Conservation (phyloP, 2,888 invertebrate species). For the Plutella xylostella region DNA sequence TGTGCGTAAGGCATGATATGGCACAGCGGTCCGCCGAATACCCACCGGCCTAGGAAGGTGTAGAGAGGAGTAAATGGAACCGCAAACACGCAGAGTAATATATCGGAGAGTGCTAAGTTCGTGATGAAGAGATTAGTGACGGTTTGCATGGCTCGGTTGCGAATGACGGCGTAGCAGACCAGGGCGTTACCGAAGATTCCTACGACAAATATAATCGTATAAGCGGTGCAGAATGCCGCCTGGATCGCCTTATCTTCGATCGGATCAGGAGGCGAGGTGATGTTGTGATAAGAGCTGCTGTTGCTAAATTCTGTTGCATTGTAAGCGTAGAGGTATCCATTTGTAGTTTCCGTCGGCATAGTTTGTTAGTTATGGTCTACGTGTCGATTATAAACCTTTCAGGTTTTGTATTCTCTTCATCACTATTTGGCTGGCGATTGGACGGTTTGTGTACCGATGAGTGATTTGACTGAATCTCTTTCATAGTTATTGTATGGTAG, state of each 20-base stretch:
- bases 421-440: no score
- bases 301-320: conserved; percentile 15
- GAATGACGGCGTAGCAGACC: conserved; percentile 87
- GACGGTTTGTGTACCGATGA: conserved; percentile 17
- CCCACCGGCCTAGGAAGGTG: conserved; percentile 86
- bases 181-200: conserved; percentile 87
- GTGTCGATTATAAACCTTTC: conserved; percentile 51
- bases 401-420: conserved; percentile 40
- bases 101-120: conserved; percentile 89
- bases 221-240: conserved; percentile 79
- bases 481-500: no score
- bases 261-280: conserved; percentile 48
- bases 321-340: conserved; percentile 36
- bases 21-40: conserved; percentile 85
- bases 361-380: conserved; percentile 37
- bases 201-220: conserved; percentile 81
- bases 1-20: conserved; percentile 89
- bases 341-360: conserved; percentile 50
- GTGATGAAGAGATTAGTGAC: conserved; percentile 94
- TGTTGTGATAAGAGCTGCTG: conserved; percentile 28
- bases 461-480: background rate
- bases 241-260: conserved; percentile 77
- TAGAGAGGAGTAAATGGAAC: conserved; percentile 93
- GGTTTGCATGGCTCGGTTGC: conserved; percentile 90
- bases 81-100: conserved; percentile 85